Conservation (phyloP, 2,113 vertebrate species). For the Odobenus rosmarus region DNA sequence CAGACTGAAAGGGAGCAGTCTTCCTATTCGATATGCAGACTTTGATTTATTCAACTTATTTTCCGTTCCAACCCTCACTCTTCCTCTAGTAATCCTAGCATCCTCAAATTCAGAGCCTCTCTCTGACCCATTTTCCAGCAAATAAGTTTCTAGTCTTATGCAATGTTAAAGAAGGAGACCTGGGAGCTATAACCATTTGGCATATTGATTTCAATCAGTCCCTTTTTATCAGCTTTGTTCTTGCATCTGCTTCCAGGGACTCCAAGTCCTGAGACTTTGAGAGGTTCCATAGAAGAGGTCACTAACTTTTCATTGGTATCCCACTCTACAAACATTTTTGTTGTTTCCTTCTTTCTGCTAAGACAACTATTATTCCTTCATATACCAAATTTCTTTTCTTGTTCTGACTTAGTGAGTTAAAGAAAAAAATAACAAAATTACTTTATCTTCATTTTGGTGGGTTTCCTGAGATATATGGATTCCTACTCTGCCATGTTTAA, state of each 20-base stretch:
- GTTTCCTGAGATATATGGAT: background rate
- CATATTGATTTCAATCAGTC: slow-evolving; percentile 5
- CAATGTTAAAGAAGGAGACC: background rate
- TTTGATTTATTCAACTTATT: background rate
- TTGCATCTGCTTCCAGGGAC: background rate
- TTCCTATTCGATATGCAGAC: background rate
- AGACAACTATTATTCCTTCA: background rate
- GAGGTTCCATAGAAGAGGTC: background rate
- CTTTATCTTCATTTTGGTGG: slow-evolving; percentile 14
- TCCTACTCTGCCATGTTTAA: background rate
- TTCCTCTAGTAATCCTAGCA: background rate
- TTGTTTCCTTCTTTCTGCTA: background rate
- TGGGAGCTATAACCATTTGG: background rate
- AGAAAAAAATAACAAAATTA: background rate
- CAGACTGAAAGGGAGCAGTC: background rate
- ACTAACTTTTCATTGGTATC: background rate
- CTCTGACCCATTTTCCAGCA: background rate
- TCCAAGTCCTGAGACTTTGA: background rate
- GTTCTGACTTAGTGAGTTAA: background rate
- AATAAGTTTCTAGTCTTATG: slow-evolving; percentile 20
- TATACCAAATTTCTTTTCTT: background rate
- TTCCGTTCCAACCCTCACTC: background rate
- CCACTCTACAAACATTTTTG: background rate
- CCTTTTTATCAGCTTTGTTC: background rate
- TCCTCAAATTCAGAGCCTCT: background rate